Evolutionary conservation across 2,113 vertebrate genomes (phyloP), one percentile per base, ranked within the genome.

Genomic region (Sisor rabdophorus): DNA sequence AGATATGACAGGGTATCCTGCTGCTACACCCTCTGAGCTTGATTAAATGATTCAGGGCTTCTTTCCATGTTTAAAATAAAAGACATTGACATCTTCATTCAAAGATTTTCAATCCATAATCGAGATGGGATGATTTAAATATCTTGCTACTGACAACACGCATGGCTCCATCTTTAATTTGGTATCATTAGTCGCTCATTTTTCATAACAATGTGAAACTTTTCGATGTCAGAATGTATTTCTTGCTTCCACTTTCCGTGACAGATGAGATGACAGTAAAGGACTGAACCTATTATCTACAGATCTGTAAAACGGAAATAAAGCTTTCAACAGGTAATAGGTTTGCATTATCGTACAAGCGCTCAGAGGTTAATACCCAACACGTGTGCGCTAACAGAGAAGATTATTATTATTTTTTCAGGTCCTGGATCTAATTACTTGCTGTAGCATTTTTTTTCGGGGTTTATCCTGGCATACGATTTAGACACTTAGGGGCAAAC

Each of bases 301-400:
- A 58, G 60, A 64, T 76, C 67, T 76, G 59, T 71, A 65, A 68
- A 74, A 26, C 48, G 77, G 65, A 73, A 79, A 68, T 76, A 36
- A 61, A 75, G 73, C 67, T 76, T 76, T 76, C 54, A 64, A 76
- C 52, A 71, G 50, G 59, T 76, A 80, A 65, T 72, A 54, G 52
- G 54, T 71, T 71, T 63, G 50, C 53, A 71, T 76, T 50, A 67
- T 71, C 55, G 69, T 70, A 56, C 63, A 50, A 44, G 73, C 65
- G 75, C 28, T 30, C 55, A 50, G 3, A 50, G 54, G 68, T 72
- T 54, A 61, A n/a, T 64, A 50, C 10, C 30, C 36, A 40, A 53
- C n/a, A 52, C n/a, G 70, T 15, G 40, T 36, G n/a, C 13, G 15
- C 67, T 77, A 48, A 36, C 64, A 32, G 24, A 47, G 36, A 76